A percentile compares a stretch with the other conserved stretches of the same genome.
phyloP scores from a whole-genome alignment of 2,113 vertebrate species.

The Ptilorrhoa leucosticta region DNA sequence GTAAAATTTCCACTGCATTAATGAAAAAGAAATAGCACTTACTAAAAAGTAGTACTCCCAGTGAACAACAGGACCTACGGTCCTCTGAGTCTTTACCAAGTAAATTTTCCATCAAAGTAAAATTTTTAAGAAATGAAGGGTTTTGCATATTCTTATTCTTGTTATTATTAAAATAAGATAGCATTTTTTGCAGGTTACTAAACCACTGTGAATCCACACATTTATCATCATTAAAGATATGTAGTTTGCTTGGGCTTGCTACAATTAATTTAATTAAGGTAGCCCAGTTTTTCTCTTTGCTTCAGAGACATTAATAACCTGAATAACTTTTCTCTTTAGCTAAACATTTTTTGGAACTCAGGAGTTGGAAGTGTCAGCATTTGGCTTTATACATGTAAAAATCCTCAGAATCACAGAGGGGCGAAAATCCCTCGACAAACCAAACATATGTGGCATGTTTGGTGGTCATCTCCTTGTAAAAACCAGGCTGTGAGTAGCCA shows the following conservation, averaged over 20 bases:
- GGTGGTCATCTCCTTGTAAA: background rate
- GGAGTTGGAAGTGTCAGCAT: background rate
- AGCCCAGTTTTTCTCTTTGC: background rate
- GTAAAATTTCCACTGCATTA: background rate
- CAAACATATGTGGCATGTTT: background rate
- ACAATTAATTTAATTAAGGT: background rate
- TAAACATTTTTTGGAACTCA: background rate
- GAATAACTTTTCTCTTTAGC: background rate
- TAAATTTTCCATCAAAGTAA: background rate
- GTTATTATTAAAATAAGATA: background rate
- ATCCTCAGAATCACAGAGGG: background rate
- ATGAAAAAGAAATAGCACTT: background rate
- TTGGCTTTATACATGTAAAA: background rate
- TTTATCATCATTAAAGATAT: background rate
- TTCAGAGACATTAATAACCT: background rate
- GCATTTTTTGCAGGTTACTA: background rate
- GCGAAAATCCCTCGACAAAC: rapidly evolving
- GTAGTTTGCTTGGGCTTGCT: background rate
- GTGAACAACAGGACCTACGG: background rate
- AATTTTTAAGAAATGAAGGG: background rate
- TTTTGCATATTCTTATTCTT: background rate
- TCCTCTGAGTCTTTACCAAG: background rate
- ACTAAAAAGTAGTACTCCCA: background rate
- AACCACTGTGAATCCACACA: background rate
- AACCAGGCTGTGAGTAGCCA: background rate